These are phyloP conservation scores for Schizopygopsis pylzovi DNA, from an alignment of 2,797 vertebrate genomes.

Conservation along the genomic window DNA sequence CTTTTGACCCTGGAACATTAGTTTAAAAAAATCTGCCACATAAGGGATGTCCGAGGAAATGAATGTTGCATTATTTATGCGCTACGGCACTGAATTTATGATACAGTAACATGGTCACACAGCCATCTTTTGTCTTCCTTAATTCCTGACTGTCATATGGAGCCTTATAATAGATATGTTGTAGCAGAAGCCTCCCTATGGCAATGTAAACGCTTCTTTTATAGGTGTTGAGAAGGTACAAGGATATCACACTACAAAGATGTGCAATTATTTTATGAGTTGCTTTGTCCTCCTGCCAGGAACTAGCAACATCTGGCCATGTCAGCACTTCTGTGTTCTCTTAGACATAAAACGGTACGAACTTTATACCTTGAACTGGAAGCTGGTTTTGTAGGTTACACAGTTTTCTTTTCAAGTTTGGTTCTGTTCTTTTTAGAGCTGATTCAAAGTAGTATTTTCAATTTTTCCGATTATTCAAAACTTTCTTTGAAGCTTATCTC, in stretches of 20 bases:
- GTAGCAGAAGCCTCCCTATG: conserved; percentile 67
- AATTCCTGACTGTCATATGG: conserved; percentile 67
- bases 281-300: conserved; percentile 64
- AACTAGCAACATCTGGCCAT: conserved; percentile 57
- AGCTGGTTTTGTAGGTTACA: conserved; percentile 31
- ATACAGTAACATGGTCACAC: conserved; percentile 71
- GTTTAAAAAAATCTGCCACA: conserved; percentile 55
- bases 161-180: conserved; percentile 73
- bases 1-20: conserved; percentile 62
- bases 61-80: conserved; percentile 77
- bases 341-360: conserved; percentile 52
- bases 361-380: conserved; percentile 44
- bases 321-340: conserved; percentile 63
- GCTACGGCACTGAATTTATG: conserved; percentile 69
- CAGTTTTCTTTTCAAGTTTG: conserved; percentile 24
- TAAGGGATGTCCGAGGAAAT: conserved; percentile 66
- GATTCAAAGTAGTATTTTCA: conserved; percentile 65
- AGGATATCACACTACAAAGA: conserved; percentile 58
- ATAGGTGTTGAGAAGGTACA: conserved; percentile 59
- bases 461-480: conserved; percentile 44
- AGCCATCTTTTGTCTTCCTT: conserved; percentile 73
- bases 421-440: conserved; percentile 54
- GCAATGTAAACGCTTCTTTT: conserved; percentile 52
- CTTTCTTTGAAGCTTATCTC: conserved; percentile 46
- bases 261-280: conserved; percentile 66